phyloP scores from a whole-genome alignment of 2,113 vertebrate genomes.

The Siniperca chuatsi region DNA sequence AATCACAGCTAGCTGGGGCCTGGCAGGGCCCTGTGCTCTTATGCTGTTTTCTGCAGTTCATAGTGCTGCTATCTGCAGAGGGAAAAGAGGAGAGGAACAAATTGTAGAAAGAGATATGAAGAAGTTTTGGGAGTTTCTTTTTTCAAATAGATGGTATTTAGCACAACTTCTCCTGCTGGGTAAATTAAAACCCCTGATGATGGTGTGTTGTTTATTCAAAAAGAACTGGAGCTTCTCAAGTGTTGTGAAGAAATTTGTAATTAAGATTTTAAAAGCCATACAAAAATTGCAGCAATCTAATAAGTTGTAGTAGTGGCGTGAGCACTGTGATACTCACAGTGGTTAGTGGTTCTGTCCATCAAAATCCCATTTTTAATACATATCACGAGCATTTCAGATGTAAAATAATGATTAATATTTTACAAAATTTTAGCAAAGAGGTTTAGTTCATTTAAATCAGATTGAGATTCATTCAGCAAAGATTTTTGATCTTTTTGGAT shows the following conservation, averaged over 20 bases:
- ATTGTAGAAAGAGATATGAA: slow-evolving; percentile 12
- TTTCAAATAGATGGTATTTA: slow-evolving; percentile 70
- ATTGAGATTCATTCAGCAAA: slow-evolving; percentile 32
- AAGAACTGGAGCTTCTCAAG: slow-evolving; percentile 62
- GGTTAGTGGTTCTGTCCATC: slow-evolving; percentile 22
- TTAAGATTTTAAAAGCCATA: slow-evolving; percentile 70
- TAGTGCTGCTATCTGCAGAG: slow-evolving; percentile 9
- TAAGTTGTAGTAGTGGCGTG: slow-evolving; percentile 8
- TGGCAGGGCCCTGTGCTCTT: slow-evolving; percentile 44
- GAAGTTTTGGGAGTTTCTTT: slow-evolving; percentile 50
- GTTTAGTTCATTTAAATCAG: slow-evolving; percentile 48
- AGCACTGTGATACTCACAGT: slow-evolving; percentile 26
- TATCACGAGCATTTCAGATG: slow-evolving; percentile 21
- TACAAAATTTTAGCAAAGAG: slow-evolving; percentile 32
- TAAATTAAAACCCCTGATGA: slow-evolving; percentile 80
- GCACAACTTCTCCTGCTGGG: slow-evolving; percentile 79
- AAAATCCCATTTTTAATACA: slow-evolving; percentile 36
- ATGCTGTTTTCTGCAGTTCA: slow-evolving; percentile 23
- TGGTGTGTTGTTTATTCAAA: slow-evolving; percentile 77
- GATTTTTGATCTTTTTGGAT: slow-evolving; percentile 33
- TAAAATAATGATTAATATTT: slow-evolving; percentile 56
- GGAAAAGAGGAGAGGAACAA: slow-evolving; percentile 5
- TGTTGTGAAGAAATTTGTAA: slow-evolving; percentile 69
- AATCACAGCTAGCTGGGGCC: slow-evolving; percentile 66
- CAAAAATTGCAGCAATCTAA: slow-evolving; percentile 47